phyloP scores from a whole-genome alignment of 2,113 vertebrate genomes.

The Pelodiscus sinensis region DNA sequence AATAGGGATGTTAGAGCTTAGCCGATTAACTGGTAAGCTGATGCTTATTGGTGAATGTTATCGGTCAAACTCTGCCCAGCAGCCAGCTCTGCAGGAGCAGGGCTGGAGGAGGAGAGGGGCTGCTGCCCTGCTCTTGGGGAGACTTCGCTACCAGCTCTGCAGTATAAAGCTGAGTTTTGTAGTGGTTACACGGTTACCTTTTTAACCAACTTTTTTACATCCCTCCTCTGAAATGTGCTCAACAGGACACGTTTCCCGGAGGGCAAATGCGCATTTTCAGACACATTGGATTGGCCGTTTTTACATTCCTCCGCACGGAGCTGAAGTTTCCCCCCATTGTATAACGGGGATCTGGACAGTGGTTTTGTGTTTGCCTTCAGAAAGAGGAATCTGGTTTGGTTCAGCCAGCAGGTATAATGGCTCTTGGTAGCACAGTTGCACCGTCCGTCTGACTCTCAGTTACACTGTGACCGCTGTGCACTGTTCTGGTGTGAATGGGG shows the following conservation, averaged over 20 bases:
- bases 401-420: background rate
- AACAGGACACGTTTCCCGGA: background rate
- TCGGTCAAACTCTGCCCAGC: too few relatives aligned
- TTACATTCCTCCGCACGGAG: fast-evolving
- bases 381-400: background rate
- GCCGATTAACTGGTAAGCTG: too few relatives aligned
- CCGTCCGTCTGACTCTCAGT: background rate
- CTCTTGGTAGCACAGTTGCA: background rate
- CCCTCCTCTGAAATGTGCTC: too few relatives aligned
- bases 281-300: fast-evolving
- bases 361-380: background rate
- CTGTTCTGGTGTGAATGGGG: background rate
- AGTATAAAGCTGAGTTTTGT: too few relatives aligned
- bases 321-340: fast-evolving
- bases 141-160: too few relatives aligned
- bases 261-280: background rate
- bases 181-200: too few relatives aligned
- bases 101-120: too few relatives aligned
- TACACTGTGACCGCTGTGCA: background rate
- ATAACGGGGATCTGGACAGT: fast-evolving
- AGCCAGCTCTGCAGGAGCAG: too few relatives aligned
- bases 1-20: too few relatives aligned
- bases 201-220: too few relatives aligned
- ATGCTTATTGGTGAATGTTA: too few relatives aligned
- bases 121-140: too few relatives aligned